phyloP scores from a whole-genome alignment of 2,888 invertebrate species.

The Dicranocentrus wangi region DNA sequence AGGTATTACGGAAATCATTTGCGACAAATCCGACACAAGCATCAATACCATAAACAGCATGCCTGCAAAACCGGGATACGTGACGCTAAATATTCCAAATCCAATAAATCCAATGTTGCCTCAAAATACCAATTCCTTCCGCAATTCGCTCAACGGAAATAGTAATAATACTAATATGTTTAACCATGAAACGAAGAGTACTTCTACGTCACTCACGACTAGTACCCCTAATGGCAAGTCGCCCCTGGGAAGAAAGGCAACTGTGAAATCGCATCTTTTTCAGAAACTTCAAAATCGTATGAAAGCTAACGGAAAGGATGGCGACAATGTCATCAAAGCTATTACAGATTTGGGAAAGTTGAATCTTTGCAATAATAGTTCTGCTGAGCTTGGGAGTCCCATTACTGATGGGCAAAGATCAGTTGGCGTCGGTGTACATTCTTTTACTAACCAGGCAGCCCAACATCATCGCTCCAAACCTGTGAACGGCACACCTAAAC shows the following conservation, averaged over 20 bases:
- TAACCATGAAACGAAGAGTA: too few species aligned
- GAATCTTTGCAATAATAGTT: conserved; percentile 25
- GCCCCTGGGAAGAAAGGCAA: neutral
- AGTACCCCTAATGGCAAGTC: conserved; percentile 2
- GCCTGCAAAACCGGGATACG: conserved; percentile 37
- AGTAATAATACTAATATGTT: neutral
- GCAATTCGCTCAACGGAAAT: neutral
- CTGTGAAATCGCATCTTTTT: too few species aligned
- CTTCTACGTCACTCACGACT: too few species aligned
- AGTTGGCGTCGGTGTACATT: too few species aligned
- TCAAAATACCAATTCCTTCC: conserved; percentile 5
- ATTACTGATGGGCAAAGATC: neutral
- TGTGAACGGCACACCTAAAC: neutral
- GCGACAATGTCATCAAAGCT: conserved; percentile 47
- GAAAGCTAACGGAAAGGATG: too few species aligned
- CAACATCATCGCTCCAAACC: too few species aligned
- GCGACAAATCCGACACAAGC: conserved; percentile 33
- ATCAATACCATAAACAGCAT: neutral
- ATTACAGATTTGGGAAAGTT: conserved; percentile 56
- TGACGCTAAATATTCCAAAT: conserved; percentile 43
- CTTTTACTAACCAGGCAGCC: too few species aligned
- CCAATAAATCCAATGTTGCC: conserved; percentile 30
- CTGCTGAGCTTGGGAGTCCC: neutral
- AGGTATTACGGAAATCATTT: conserved; percentile 47
- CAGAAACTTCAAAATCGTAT: too few species aligned